These are phyloP conservation scores for Apis laboriosa DNA, from an alignment of 1,140 invertebrate genomes.

Conservation along the genomic window DNA sequence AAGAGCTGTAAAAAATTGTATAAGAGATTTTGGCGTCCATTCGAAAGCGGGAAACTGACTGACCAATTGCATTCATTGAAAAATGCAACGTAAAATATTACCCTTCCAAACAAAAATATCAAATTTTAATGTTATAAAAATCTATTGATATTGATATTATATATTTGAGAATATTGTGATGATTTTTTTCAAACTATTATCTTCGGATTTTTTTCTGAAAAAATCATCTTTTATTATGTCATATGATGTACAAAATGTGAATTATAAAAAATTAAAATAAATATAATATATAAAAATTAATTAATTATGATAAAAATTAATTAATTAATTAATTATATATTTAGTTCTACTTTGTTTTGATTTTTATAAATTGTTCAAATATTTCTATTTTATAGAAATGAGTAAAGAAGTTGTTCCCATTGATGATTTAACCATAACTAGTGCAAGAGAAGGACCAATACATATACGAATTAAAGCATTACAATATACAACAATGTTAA, in stretches of 20 bases:
- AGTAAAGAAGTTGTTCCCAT: conserved; percentile 64
- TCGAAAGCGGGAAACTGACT: conserved; percentile 50
- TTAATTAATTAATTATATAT: neutral
- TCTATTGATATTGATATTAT: no score
- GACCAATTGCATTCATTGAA: conserved; percentile 25
- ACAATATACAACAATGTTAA: conserved; percentile 79
- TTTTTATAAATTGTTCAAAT: neutral
- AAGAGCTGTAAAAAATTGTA: neutral
- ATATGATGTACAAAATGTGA: neutral
- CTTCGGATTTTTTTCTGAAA: no score
- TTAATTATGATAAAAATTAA: neutral
- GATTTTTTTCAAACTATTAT: neutral
- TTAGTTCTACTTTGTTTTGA: neutral
- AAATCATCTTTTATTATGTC: neutral
- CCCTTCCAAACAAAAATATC: no score
- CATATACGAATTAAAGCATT: conserved; percentile 78
- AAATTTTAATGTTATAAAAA: no score
- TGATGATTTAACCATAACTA: conserved; percentile 67
- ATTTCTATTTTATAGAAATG: conserved; percentile 67
- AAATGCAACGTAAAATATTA: neutral
- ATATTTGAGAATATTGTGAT: no score
- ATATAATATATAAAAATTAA: neutral
- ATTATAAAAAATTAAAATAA: neutral
- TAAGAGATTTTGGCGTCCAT: conserved; percentile 36
- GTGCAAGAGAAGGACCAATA: conserved; percentile 65